Percentiles rank a stretch among this genome's conserved stretches.
phyloP scores from a whole-genome alignment of 2,888 invertebrate genomes.

The Megastigmus dorsalis region DNA sequence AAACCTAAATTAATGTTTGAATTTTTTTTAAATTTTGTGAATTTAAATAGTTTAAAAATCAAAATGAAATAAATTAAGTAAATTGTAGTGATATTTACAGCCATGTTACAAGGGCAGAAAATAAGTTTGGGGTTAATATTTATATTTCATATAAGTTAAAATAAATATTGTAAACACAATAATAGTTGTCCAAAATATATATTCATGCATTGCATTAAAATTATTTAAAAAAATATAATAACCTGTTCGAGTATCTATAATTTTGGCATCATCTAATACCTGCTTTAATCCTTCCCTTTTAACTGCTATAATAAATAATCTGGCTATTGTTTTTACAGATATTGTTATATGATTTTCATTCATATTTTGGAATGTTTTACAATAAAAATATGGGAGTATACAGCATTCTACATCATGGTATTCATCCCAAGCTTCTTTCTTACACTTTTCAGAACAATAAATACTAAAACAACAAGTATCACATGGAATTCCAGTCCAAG shows the following conservation, averaged over 20 bases:
- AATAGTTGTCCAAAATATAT: no score
- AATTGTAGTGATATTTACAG: no score
- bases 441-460: slow-evolving; percentile 82
- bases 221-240: slow-evolving; percentile 11
- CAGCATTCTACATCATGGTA: slow-evolving; percentile 88
- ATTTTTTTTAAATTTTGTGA: no score
- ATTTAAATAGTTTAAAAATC: no score
- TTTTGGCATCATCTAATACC: background rate
- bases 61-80: no score
- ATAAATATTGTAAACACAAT: no score
- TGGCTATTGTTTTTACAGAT: background rate
- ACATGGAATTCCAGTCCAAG: slow-evolving; percentile 80
- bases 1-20: no score
- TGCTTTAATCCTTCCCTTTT: slow-evolving; percentile 6
- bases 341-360: background rate
- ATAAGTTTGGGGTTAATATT: no score
- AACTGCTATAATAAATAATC: background rate
- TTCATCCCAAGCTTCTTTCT: slow-evolving; percentile 78
- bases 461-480: slow-evolving; percentile 79
- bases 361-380: background rate
- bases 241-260: slow-evolving; percentile 62
- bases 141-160: no score
- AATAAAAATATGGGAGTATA: slow-evolving; percentile 48
- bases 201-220: background rate
- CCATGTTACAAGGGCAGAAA: no score